Percentiles rank a stretch among this genome's conserved stretches.
These are phyloP conservation scores for Gryllus bimaculatus DNA, from an alignment of 1,140 invertebrate species.

Conservation along the genomic window DNA sequence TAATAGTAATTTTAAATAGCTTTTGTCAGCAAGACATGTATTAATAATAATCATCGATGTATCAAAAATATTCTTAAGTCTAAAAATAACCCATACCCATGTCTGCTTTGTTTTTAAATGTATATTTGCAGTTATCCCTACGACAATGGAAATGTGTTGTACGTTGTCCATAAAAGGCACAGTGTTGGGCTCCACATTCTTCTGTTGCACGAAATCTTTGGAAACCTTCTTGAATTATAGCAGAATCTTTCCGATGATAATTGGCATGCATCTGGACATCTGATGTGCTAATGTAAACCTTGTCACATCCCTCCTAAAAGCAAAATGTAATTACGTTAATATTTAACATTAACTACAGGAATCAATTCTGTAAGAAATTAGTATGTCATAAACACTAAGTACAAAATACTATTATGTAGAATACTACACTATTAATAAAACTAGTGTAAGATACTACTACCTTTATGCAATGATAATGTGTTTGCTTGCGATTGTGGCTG, in stretches of 20 bases:
- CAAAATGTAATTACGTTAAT: not conserved
- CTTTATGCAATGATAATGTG: conserved; percentile 96
- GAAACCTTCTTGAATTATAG: conserved; percentile 94
- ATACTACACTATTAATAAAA: no score
- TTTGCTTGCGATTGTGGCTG: conserved; percentile 92
- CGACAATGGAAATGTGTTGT: conserved; percentile 98
- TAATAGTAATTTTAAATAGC: no score
- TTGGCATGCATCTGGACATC: conserved; percentile 99
- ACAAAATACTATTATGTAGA: no score
- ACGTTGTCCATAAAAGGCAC: conserved; percentile 86
- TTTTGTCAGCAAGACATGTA: no score
- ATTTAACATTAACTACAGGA: no score
- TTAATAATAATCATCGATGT: no score
- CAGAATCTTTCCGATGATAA: conserved; percentile 94
- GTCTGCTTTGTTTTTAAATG: conserved; percentile 98
- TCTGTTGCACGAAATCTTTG: conserved; percentile 85
- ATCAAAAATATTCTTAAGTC: no score
- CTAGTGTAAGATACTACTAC: conserved; percentile 29
- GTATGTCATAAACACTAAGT: no score
- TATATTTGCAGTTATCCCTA: conserved; percentile 79
- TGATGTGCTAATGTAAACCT: conserved; percentile 96
- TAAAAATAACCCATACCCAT: conserved; percentile 69
- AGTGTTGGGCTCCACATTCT: conserved; percentile 76
- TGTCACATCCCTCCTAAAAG: conserved; percentile 76
- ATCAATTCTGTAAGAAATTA: no score